A percentile compares a stretch with the other conserved stretches of the same genome.
Evolutionary conservation across 2,797 vertebrate genomes (phyloP).

Genomic region (Babyrousa celebensis): DNA sequence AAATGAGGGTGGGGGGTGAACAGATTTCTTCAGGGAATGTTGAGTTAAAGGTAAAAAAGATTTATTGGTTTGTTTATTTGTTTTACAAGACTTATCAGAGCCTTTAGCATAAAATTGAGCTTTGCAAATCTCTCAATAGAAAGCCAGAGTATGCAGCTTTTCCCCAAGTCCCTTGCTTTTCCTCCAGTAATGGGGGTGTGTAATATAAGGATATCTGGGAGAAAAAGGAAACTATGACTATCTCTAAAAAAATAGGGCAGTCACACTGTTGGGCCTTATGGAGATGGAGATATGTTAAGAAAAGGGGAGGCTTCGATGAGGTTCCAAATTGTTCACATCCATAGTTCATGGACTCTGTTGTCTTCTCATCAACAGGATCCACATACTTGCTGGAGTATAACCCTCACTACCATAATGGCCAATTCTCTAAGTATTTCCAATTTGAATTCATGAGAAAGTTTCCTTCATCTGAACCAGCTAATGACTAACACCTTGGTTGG

Average conservation of each 20-base stretch:
- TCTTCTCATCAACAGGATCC: neutral
- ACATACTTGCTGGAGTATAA: neutral
- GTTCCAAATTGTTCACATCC: neutral
- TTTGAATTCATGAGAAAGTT: neutral
- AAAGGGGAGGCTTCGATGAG: neutral
- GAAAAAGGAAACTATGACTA: neutral
- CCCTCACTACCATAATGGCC: neutral
- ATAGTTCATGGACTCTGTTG: neutral
- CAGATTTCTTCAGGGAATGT: neutral
- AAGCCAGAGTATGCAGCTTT: neutral
- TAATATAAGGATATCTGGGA: neutral
- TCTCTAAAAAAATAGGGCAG: neutral
- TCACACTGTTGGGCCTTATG: neutral
- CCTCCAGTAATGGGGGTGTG: neutral
- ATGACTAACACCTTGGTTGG: neutral
- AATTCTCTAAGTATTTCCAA: neutral
- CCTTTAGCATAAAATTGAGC: neutral
- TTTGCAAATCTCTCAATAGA: neutral
- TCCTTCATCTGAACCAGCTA: neutral
- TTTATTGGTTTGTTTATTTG: neutral
- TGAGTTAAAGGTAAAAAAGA: constrained; percentile 20
- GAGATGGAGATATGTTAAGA: neutral
- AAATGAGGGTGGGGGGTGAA: neutral
- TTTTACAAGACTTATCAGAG: neutral
- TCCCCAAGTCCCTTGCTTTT: neutral